Base-by-base conservation (phyloP, 1,140 invertebrate genomes). In the Andrena cerasifolii region DNA sequence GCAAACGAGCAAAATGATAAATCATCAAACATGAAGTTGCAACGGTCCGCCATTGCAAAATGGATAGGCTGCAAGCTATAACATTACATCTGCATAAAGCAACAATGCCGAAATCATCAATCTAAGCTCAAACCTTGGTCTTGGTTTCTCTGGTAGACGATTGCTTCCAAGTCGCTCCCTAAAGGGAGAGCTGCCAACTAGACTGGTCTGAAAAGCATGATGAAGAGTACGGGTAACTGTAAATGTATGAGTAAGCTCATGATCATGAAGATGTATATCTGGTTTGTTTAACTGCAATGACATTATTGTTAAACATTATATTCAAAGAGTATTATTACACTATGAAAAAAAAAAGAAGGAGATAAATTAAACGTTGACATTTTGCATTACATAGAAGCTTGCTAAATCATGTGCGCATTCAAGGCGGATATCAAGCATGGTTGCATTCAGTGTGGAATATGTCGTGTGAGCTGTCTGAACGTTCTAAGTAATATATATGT, bases 141-240 rank as follows among this genome's bases (percentile, higher is more conserved):
- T 93, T 84, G 96, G 95, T 87, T 96, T 95, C 89, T 98, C 97
- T 63, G 96, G 95, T 82, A 97, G 93, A 40, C 96, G 94, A 89
- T 97, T 97, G 93, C 97, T 98, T 89, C 96, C 96, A 58, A 97
- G 94, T 78, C 97, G 94, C 93, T 98, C 97, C 88, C 97, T 94
- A 93, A 97, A 97, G 83, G 96, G 96, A 86, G 96, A 97, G 91
- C 94, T 96, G 82, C 94, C 95, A 70, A 94, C 92, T 79, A 93
- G 89, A 89, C 88, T 93, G 85, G 89, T 93, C 92, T 93, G 93
- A 56, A 93, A 93, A 90, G 71, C 74, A 88, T 76, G 81, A 88
- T 87, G 78, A 90, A 80, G 82, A 79, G 71, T 85, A 82, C 76
- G 79, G 70, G 58, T 84, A 87, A 82, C 18, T 84, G 77, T 75